Evolutionary conservation across 2,797 vertebrate species (phyloP).

Genomic region (Sebastes diploproa): DNA sequence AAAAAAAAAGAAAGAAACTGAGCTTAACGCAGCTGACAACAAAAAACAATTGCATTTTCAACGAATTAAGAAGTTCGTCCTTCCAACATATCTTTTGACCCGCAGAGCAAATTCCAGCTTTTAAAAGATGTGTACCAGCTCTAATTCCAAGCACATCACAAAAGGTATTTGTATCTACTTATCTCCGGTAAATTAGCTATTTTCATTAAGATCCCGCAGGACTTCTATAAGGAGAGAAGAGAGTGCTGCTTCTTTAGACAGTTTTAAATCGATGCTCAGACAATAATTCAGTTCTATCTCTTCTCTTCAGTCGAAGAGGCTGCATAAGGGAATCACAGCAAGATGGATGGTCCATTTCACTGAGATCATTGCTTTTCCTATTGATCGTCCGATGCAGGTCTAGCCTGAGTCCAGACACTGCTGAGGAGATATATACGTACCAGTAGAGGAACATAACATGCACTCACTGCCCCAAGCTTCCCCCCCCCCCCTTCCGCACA

Average conservation of each 20-base stretch:
- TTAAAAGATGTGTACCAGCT: neutral
- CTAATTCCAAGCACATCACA: neutral
- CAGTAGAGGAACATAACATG: conserved; percentile 28
- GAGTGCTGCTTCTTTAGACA: conserved; percentile 39
- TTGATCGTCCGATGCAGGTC: conserved; percentile 66
- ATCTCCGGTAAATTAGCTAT: conserved; percentile 18
- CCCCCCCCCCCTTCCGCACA: neutral
- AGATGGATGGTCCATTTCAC: conserved; percentile 72
- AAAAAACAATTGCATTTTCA: neutral
- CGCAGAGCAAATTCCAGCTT: neutral
- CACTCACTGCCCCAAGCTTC: conserved; percentile 26
- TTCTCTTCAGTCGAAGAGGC: conserved; percentile 32
- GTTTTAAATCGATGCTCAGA: conserved; percentile 59
- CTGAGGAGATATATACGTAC: conserved; percentile 29
- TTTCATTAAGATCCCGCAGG: conserved; percentile 32
- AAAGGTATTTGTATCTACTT: conserved; percentile 6
- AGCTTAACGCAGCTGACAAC: neutral
- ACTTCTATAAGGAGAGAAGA: conserved; percentile 12
- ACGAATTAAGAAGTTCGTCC: neutral
- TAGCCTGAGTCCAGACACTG: conserved; percentile 49
- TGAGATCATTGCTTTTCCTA: conserved; percentile 73
- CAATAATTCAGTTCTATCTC: conserved; percentile 67
- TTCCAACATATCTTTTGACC: neutral
- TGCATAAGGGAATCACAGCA: conserved; percentile 59
- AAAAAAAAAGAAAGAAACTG: neutral